Percentiles rank a stretch among this genome's conserved stretches.
These are phyloP conservation scores for Sisyra nigra DNA, from an alignment of 2,888 invertebrate genomes.

Conservation along the genomic window DNA sequence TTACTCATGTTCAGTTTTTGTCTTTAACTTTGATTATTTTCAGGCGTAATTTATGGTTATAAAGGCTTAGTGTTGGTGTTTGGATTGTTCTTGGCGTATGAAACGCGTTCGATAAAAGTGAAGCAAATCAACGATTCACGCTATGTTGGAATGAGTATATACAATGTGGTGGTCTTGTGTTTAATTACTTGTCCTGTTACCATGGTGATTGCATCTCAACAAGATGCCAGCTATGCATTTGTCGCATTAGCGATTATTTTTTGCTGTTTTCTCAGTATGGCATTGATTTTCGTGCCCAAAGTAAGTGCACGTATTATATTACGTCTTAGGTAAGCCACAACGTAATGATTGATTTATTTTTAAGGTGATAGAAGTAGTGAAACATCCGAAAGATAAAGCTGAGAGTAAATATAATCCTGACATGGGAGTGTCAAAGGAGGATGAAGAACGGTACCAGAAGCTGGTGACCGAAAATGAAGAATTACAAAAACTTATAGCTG, in stretches of 20 bases:
- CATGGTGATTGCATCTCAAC: constrained; percentile 92
- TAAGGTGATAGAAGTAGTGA: constrained; percentile 78
- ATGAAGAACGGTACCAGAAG: constrained; percentile 89
- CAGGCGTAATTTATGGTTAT: constrained; percentile 90
- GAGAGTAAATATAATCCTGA: constrained; percentile 81
- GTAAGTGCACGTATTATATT: constrained; percentile 29
- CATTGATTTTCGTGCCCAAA: constrained; percentile 96
- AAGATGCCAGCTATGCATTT: constrained; percentile 95
- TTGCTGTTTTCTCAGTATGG: constrained; percentile 97
- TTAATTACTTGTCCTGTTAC: constrained; percentile 96
- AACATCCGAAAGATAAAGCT: constrained; percentile 75
- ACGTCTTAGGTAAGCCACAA: not conserved
- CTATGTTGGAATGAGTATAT: constrained; percentile 98
- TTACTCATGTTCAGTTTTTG: not conserved
- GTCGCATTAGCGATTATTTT: constrained; percentile 92
- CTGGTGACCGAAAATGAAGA: constrained; percentile 91
- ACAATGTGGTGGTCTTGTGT: constrained; percentile 96
- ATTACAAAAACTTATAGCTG: constrained; percentile 83
- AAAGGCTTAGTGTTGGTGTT: constrained; percentile 94
- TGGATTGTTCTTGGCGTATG: constrained; percentile 94
- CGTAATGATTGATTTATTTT: not conserved
- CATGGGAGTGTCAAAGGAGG: constrained; percentile 68
- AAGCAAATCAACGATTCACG: constrained; percentile 96
- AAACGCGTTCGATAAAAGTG: constrained; percentile 93
- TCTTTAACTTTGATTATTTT: constrained; percentile 14